Evolutionary conservation across 1,140 invertebrate species (phyloP).

Genomic region (Macrotrachela quadricornifera): DNA sequence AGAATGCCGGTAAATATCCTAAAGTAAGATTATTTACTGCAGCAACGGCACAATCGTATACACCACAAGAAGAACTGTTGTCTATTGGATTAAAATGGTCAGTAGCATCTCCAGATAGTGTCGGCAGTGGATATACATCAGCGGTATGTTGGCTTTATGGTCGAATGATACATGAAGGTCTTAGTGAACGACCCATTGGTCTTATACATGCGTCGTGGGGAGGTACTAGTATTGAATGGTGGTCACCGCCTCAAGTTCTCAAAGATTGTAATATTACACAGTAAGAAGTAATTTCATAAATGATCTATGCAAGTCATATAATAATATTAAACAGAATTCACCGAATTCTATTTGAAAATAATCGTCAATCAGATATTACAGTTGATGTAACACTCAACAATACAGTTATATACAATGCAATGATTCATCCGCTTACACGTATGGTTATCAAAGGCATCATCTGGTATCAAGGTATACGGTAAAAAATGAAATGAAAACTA

Average conservation of each 20-base stretch:
- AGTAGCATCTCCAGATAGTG: not conserved
- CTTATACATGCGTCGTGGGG: slow-evolving; percentile 18
- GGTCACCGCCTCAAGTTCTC: slow-evolving; percentile 18
- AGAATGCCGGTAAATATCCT: no score
- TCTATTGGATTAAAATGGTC: not conserved
- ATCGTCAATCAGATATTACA: no score
- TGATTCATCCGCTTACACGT: slow-evolving; percentile 18
- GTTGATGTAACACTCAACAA: not conserved
- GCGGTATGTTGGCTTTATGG: slow-evolving; percentile 23
- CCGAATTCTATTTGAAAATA: no score
- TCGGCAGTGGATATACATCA: slow-evolving; percentile 14
- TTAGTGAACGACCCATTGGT: slow-evolving; percentile 16
- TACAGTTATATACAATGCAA: slow-evolving; percentile 18
- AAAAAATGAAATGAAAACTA: no score
- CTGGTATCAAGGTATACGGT: slow-evolving; percentile 24
- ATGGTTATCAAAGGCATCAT: slow-evolving; percentile 19
- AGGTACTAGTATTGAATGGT: slow-evolving; percentile 20
- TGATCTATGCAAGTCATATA: no score
- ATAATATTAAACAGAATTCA: no score
- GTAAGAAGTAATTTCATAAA: no score
- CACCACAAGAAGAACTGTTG: not conserved
- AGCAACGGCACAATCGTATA: not conserved
- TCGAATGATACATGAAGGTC: slow-evolving; percentile 13
- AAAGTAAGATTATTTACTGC: not conserved
- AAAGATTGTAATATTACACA: slow-evolving; percentile 13